These are phyloP conservation scores for Amphiprion ocellaris DNA, from an alignment of 2,113 vertebrate species.

Conservation along the genomic window DNA sequence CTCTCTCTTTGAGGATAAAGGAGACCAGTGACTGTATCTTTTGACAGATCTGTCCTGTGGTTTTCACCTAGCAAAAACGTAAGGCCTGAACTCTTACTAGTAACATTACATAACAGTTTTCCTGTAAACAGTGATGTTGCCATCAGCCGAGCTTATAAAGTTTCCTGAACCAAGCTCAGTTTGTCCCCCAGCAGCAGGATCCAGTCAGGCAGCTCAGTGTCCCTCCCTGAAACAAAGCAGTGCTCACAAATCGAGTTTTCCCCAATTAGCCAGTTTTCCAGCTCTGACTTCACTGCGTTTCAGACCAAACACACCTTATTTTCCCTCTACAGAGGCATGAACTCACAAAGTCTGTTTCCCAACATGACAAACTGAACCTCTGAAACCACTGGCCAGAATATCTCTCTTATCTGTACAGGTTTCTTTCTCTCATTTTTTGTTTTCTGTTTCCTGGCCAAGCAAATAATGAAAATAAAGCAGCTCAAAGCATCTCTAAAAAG, in stretches of 20 bases:
- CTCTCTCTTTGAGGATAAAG: too few species aligned
- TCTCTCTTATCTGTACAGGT: neutral
- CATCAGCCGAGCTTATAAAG: neutral
- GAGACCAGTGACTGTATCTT: too few species aligned
- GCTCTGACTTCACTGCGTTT: slow-evolving; percentile 42
- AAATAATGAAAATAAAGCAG: slow-evolving; percentile 38
- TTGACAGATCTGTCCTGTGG: too few species aligned
- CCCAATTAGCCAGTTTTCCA: slow-evolving; percentile 58
- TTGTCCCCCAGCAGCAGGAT: slow-evolving; percentile 36
- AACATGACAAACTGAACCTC: slow-evolving; percentile 7
- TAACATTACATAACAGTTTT: neutral
- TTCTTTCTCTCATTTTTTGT: slow-evolving; percentile 3
- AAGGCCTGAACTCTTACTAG: too few species aligned
- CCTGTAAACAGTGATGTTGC: slow-evolving; percentile 15
- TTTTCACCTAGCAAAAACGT: too few species aligned
- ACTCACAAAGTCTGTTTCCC: slow-evolving; percentile 10
- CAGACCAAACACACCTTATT: slow-evolving; percentile 51
- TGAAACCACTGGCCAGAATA: neutral
- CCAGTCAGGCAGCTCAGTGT: slow-evolving; percentile 4
- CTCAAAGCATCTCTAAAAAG: neutral
- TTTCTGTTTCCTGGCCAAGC: slow-evolving; percentile 26
- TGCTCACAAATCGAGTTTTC: slow-evolving; percentile 54
- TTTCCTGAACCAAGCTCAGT: slow-evolving; percentile 1
- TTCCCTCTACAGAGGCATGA: slow-evolving; percentile 33
- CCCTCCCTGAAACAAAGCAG: slow-evolving; percentile 59